Percentiles rank a stretch among this genome's conserved stretches.
Evolutionary conservation across 2,888 invertebrate species (phyloP).

Genomic region (Creontiades dilutus): DNA sequence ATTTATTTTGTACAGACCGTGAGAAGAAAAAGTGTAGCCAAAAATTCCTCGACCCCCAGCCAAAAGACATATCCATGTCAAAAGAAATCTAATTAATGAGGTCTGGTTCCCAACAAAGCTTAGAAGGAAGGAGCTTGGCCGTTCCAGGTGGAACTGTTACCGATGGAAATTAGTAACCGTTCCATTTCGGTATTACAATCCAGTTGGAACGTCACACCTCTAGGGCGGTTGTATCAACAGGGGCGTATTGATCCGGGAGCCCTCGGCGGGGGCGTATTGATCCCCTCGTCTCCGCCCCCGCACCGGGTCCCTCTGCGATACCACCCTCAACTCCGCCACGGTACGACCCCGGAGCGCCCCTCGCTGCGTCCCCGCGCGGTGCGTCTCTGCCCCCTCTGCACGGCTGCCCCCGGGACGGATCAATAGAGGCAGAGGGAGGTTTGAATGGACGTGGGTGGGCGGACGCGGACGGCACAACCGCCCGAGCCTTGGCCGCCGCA

Average conservation of each 20-base stretch:
- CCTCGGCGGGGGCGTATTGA: not conserved
- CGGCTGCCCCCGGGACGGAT: not conserved
- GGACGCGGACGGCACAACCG: constrained; percentile 51
- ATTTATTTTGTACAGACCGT: too few relatives aligned
- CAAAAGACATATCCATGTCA: too few relatives aligned
- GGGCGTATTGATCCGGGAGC: constrained; percentile 46
- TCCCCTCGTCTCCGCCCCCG: not conserved
- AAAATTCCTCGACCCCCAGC: too few relatives aligned
- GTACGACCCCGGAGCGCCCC: not conserved
- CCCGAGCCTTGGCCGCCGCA: constrained; percentile 17
- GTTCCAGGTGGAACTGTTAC: too few relatives aligned
- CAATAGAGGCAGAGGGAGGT: not conserved
- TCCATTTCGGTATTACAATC: too few relatives aligned
- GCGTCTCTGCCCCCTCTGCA: not conserved
- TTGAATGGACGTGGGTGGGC: constrained; percentile 55
- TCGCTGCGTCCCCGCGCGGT: too few relatives aligned
- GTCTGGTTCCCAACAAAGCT: too few relatives aligned
- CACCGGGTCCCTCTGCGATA: not conserved
- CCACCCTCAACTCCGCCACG: not conserved
- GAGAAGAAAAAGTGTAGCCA: too few relatives aligned
- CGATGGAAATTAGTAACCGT: too few relatives aligned
- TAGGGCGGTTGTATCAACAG: constrained; percentile 39
- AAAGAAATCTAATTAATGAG: too few relatives aligned
- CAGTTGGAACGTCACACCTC: too few relatives aligned
- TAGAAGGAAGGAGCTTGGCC: too few relatives aligned